A percentile compares a stretch with the other conserved stretches of the same genome.
phyloP scores from a whole-genome alignment of 2,797 vertebrate genomes.

The Oryzias sinensis region DNA sequence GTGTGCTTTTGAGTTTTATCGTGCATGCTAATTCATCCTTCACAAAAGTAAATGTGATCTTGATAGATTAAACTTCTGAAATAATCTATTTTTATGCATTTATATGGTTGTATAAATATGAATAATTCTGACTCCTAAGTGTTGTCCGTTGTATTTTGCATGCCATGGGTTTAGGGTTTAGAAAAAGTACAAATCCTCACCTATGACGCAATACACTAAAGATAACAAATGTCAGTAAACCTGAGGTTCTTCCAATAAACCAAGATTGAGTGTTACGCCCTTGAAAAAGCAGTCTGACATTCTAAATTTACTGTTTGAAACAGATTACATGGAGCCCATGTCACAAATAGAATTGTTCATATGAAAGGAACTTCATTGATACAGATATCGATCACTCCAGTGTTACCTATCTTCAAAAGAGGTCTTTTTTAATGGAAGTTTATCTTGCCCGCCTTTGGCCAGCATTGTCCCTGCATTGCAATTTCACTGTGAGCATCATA shows the following conservation, averaged over 20 bases:
- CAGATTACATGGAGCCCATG: not conserved
- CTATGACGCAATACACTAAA: not conserved
- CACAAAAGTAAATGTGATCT: not conserved
- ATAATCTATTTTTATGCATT: too few relatives aligned
- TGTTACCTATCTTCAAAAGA: too few relatives aligned
- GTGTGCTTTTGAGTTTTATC: slow-evolving; percentile 5
- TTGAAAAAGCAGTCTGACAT: not conserved
- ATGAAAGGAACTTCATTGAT: too few relatives aligned
- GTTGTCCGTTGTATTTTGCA: not conserved
- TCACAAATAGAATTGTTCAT: not conserved
- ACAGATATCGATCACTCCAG: too few relatives aligned
- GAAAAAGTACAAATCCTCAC: not conserved
- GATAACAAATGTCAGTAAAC: slow-evolving; percentile 3
- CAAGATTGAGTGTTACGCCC: not conserved
- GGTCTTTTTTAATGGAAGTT: too few relatives aligned
- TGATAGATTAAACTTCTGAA: too few relatives aligned
- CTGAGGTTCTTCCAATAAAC: not conserved
- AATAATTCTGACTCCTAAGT: too few relatives aligned
- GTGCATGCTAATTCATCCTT: slow-evolving; percentile 15
- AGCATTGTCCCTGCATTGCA: too few relatives aligned
- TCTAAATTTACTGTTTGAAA: not conserved
- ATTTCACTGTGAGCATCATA: too few relatives aligned
- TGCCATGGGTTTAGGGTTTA: not conserved
- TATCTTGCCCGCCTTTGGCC: too few relatives aligned
- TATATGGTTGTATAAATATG: too few relatives aligned